Evolutionary conservation across 2,113 vertebrate genomes (phyloP).

Genomic region (Phyllostomus hastatus): DNA sequence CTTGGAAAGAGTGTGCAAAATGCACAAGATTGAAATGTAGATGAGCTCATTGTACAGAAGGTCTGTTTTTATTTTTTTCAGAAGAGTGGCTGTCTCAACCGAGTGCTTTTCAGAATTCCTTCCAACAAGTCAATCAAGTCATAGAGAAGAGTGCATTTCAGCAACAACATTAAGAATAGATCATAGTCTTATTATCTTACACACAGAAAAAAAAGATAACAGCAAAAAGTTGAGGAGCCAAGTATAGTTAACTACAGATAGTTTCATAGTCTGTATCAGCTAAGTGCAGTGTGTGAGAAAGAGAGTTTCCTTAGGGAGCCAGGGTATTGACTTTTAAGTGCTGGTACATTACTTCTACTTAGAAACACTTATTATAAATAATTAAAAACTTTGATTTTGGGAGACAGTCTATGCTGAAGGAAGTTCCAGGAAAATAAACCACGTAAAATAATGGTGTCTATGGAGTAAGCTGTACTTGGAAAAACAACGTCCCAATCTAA

Average conservation of each 20-base stretch:
- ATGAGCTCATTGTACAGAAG: neutral
- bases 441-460: slow-evolving; percentile 36
- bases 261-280: neutral
- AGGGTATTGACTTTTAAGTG: slow-evolving; percentile 68
- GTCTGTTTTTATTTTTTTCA: neutral
- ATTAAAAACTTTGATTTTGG: slow-evolving; percentile 77
- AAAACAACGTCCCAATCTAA: neutral
- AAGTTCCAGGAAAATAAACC: slow-evolving; percentile 67
- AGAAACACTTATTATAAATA: slow-evolving; percentile 83
- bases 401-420: slow-evolving; percentile 56
- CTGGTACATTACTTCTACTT: slow-evolving; percentile 75
- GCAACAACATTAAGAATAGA: neutral
- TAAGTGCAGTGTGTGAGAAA: neutral
- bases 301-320: slow-evolving; percentile 53
- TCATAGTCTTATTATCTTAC: neutral
- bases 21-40: neutral
- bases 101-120: neutral
- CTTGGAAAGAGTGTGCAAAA: neutral
- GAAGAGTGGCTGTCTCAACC: neutral
- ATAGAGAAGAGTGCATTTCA: slow-evolving; percentile 11
- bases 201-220: neutral
- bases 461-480: slow-evolving; percentile 8
- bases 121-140: slow-evolving; percentile 40
- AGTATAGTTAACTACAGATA: slow-evolving; percentile 28
- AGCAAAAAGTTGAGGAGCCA: slow-evolving; percentile 36